Conservation (phyloP, 2,797 vertebrate genomes). For the Notoglanidium macrostoma region DNA sequence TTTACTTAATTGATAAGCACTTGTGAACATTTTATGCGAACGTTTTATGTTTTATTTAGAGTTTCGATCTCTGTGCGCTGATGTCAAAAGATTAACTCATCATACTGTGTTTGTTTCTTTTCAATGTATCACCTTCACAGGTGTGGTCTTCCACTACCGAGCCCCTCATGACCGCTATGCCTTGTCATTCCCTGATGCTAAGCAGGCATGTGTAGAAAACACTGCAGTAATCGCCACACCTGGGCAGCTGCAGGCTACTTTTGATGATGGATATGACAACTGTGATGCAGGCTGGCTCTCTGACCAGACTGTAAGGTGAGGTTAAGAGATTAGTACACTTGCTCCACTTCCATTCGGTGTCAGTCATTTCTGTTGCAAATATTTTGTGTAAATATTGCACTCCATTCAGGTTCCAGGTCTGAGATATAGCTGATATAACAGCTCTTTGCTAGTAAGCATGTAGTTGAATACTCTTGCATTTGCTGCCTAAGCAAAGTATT, state of each 20-base stretch:
- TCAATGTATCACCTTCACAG: constrained; percentile 63
- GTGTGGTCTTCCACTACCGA: constrained; percentile 94
- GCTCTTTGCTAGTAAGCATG: not conserved
- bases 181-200: constrained; percentile 81
- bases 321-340: not conserved
- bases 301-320: constrained; percentile 89
- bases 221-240: constrained; percentile 83
- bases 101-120: not conserved
- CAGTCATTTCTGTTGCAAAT: not conserved
- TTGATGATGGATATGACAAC: constrained; percentile 93
- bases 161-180: constrained; percentile 85
- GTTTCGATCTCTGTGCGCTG: not conserved
- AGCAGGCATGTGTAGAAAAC: constrained; percentile 83
- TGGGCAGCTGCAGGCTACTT: constrained; percentile 87
- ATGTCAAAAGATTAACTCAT: not conserved
- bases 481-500: not conserved
- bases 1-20: not conserved
- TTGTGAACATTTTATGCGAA: not conserved
- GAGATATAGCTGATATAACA: not conserved
- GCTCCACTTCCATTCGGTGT: not conserved
- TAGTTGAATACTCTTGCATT: not conserved
- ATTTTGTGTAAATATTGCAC: not conserved
- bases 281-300: constrained; percentile 95
- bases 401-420: not conserved
- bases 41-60: no score